phyloP scores from a whole-genome alignment of 2,797 vertebrate species.

The Lepilemur septentrionalis region DNA sequence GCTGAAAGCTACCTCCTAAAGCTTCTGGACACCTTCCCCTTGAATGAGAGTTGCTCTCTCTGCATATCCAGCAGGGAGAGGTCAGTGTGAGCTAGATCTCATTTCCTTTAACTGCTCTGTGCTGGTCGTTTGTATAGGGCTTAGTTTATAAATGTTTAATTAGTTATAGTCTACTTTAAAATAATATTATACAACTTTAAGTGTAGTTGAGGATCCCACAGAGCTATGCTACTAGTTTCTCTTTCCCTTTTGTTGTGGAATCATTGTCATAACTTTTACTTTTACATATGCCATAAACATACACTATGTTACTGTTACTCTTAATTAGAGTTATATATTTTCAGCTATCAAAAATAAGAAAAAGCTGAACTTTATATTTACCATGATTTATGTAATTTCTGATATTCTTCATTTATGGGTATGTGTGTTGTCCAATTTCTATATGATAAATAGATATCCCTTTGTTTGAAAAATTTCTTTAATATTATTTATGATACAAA shows the following conservation, averaged over 20 bases:
- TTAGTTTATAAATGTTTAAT: not conserved
- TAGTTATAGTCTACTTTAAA: not conserved
- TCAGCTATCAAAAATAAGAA: not conserved
- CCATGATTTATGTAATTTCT: not conserved
- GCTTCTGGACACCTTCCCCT: not conserved
- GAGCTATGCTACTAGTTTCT: not conserved
- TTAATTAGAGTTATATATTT: not conserved
- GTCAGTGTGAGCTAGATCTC: not conserved
- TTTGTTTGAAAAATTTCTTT: not conserved
- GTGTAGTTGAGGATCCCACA: not conserved
- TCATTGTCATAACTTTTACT: not conserved
- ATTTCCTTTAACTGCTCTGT: not conserved
- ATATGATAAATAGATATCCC: not conserved
- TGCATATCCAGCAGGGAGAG: not conserved
- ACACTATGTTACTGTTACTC: not conserved
- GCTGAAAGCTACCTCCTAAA: not conserved
- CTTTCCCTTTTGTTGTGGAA: not conserved
- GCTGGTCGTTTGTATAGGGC: not conserved
- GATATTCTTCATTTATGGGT: not conserved
- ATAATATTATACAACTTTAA: not conserved
- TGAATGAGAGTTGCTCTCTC: not conserved
- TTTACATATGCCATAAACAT: not conserved
- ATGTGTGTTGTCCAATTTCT: not conserved
- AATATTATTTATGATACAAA: not conserved
- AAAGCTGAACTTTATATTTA: not conserved